Evolutionary conservation across 1,140 invertebrate genomes (phyloP), one percentile per base, ranked within the genome.

Genomic region (Papilio polyxenes): DNA sequence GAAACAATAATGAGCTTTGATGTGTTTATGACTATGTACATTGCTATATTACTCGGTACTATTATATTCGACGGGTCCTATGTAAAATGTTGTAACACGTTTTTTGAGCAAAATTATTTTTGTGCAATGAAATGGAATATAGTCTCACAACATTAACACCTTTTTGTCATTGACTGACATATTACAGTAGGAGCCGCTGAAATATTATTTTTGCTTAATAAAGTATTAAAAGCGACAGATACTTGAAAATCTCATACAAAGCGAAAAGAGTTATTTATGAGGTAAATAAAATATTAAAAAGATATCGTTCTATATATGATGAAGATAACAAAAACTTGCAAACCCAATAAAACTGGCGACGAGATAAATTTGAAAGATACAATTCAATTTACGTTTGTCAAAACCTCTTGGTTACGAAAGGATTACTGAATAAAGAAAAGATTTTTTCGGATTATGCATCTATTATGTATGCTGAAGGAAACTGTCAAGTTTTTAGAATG

Each of bases 391-490:
- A 81, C 86, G 85, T 88, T 85, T 85, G 85, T 87, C 85, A 87
- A 31, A 85, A 85, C 84, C 81, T 83, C 79, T 86, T 88, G 86
- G 88, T 87, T 87, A 89, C 85, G 85, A 82, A 85, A 81, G 87
- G 87, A 89, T 89, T 89, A 89, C 86, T 86, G 86, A 80, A 79
- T 49, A 69, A 80, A 76, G 82, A 37, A 85, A 82, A 86, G 75
- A 85, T 79, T 87, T 83, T 77, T 82, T 59, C 56, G 83, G 56
- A 81, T 84, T 75, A 75, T 76, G 37, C 11, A 15, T 40, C 20
- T 74, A 84, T 86, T 86, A 83, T 81, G 84, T 88, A 79, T 85
- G 6, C 3, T 37, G 31, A 85, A 83, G 40, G 31, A 72, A 72
- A 40, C 31, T 40, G 56, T 20, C n/a, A n/a, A 20, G 7, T n/a